Conservation (phyloP, 2,888 invertebrate species). For the Alloscopus bannaensis region DNA sequence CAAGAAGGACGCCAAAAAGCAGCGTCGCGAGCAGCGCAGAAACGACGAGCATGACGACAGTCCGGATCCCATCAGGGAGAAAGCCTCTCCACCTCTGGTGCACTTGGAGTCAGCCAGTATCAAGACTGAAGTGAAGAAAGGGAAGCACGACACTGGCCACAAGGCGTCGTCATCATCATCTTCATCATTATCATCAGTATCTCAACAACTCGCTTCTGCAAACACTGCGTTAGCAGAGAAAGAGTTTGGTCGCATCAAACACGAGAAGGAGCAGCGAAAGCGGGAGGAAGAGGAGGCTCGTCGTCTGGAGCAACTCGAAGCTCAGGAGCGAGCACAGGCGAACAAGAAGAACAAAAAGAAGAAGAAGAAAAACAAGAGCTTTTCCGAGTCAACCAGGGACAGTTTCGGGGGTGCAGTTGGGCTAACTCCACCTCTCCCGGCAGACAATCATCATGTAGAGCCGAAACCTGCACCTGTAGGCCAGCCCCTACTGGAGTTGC, state of each 20-base stretch:
- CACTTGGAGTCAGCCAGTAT: background rate
- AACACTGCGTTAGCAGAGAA: conserved; percentile 32
- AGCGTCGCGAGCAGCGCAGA: conserved; percentile 41
- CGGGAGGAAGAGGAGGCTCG: conserved; percentile 56
- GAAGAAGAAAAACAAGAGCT: conserved; percentile 53
- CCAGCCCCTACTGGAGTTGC: conserved; percentile 24
- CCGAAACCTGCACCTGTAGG: conserved; percentile 1
- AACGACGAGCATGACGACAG: conserved; percentile 36
- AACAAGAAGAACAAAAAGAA: conserved; percentile 60
- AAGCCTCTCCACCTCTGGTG: no score
- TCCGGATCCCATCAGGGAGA: background rate
- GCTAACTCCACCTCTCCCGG: background rate
- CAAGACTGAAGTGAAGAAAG: background rate
- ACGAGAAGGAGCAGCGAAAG: conserved; percentile 55
- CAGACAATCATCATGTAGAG: background rate
- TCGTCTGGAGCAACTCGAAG: conserved; percentile 43
- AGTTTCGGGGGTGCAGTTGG: background rate
- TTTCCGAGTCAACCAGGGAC: no score
- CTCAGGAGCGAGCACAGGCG: conserved; percentile 52
- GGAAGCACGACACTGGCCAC: conserved; percentile 1
- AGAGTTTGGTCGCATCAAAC: conserved; percentile 52
- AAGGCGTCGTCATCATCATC: conserved; percentile 11
- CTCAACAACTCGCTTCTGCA: background rate
- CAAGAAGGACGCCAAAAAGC: conserved; percentile 60
- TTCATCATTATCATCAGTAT: background rate